Conservation (phyloP, 2,888 invertebrate species). For the Stenodera caucasica region DNA sequence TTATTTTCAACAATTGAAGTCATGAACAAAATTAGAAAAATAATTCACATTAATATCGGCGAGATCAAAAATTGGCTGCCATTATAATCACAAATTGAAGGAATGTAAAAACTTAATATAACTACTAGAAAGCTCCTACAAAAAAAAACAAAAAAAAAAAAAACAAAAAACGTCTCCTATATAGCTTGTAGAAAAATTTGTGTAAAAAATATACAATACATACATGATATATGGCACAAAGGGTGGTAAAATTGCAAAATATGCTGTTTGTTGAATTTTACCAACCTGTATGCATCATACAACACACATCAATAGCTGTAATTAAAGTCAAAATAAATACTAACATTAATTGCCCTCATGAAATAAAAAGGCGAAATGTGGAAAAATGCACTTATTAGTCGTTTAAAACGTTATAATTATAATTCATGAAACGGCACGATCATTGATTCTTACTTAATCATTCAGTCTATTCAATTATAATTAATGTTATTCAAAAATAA, state of each 20-base stretch:
- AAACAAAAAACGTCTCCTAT: conserved; percentile 10
- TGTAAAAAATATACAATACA: conserved; percentile 14
- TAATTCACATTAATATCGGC: conserved; percentile 1
- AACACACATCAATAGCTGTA: conserved; percentile 2
- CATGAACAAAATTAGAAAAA: conserved; percentile 11
- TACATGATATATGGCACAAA: conserved; percentile 17
- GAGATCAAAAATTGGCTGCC: conserved; percentile 35
- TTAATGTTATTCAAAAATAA: conserved; percentile 8
- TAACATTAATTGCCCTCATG: conserved; percentile 16
- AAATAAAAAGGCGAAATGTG: not conserved
- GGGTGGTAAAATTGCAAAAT: conserved; percentile 12
- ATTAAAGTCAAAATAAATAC: conserved; percentile 19
- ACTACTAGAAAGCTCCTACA: conserved; percentile 22
- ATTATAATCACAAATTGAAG: conserved; percentile 43
- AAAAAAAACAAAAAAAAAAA: conserved; percentile 11
- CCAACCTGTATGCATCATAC: conserved; percentile 6
- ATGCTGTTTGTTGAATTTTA: conserved; percentile 1
- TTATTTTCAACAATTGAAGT: conserved; percentile 2
- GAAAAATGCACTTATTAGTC: not conserved
- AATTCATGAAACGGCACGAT: not conserved
- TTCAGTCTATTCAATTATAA: conserved; percentile 12
- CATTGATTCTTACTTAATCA: not conserved
- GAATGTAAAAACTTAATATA: conserved; percentile 37
- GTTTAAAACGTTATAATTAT: conserved; percentile 1
- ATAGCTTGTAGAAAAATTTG: conserved; percentile 3